phyloP scores from a whole-genome alignment of 2,797 vertebrate genomes.

The Choloepus didactylus region DNA sequence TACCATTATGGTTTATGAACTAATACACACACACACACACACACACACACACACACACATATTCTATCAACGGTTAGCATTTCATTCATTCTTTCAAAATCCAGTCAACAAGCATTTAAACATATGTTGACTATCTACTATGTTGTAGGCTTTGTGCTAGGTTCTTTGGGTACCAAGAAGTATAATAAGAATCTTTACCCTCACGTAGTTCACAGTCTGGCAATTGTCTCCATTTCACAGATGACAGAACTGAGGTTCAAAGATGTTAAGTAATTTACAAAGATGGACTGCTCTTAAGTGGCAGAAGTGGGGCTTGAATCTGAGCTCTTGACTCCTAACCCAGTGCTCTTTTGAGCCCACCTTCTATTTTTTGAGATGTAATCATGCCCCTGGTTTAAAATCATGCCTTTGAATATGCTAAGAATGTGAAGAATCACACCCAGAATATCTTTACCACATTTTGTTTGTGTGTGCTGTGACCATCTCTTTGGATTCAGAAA shows the following conservation, averaged over 20 bases:
- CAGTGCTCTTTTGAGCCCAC: background rate
- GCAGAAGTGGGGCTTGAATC: background rate
- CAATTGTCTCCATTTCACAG: background rate
- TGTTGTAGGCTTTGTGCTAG: background rate
- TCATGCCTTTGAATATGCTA: background rate
- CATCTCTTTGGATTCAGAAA: background rate
- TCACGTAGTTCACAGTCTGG: background rate
- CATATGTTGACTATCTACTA: background rate
- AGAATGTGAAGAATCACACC: background rate
- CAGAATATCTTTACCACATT: background rate
- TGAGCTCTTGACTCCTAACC: background rate
- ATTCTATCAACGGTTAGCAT: background rate
- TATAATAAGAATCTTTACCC: background rate
- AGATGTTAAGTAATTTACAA: background rate
- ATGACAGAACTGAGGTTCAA: background rate
- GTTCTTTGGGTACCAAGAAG: background rate
- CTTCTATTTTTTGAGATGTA: background rate
- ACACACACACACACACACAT: background rate
- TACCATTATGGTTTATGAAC: background rate
- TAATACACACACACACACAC: background rate
- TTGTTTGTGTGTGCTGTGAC: background rate
- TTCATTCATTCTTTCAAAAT: slow-evolving; percentile 27
- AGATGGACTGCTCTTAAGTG: background rate
- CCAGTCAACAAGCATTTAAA: background rate
- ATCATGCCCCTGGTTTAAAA: background rate